phyloP scores from a whole-genome alignment of 2,797 vertebrate genomes.

The Lagocephalus sceleratus region DNA sequence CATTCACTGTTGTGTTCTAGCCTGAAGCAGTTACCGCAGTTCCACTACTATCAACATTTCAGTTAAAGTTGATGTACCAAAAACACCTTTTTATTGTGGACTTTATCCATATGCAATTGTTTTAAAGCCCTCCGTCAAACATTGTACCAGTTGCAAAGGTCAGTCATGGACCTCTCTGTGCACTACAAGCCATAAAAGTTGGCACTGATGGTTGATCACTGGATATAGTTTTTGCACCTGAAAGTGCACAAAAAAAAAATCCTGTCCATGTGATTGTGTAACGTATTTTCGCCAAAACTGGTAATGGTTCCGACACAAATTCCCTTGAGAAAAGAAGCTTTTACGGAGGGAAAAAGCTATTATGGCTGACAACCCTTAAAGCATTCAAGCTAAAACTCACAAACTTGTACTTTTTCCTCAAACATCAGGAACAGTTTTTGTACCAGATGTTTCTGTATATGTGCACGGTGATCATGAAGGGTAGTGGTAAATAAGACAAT shows the following conservation, averaged over 20 bases:
- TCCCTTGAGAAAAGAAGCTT: conserved; percentile 53
- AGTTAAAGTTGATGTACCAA: conserved; percentile 1
- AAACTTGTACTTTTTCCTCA: conserved; percentile 59
- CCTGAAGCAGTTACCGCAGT: conserved; percentile 9
- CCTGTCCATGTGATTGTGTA: conserved; percentile 34
- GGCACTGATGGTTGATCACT: conserved; percentile 26
- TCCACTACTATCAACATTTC: too few relatives aligned
- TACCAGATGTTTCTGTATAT: neutral
- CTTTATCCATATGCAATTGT: conserved; percentile 1
- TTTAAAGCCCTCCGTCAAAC: conserved; percentile 2
- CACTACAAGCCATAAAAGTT: conserved; percentile 27
- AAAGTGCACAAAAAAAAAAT: conserved; percentile 34
- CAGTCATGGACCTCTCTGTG: conserved; percentile 7
- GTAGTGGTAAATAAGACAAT: too few relatives aligned
- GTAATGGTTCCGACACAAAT: conserved; percentile 54
- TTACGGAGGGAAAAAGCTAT: conserved; percentile 36
- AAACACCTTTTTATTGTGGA: conserved; percentile 2
- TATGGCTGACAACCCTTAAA: conserved; percentile 28
- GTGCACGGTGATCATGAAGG: too few relatives aligned
- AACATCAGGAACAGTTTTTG: conserved; percentile 38
- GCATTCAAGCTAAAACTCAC: conserved; percentile 38
- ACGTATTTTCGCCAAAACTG: conserved; percentile 39
- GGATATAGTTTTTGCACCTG: conserved; percentile 44
- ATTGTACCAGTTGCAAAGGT: conserved; percentile 2
- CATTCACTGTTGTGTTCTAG: conserved; percentile 48